Base-by-base conservation (phyloP, 2,113 vertebrate genomes). In the Peromyscus leucopus region DNA sequence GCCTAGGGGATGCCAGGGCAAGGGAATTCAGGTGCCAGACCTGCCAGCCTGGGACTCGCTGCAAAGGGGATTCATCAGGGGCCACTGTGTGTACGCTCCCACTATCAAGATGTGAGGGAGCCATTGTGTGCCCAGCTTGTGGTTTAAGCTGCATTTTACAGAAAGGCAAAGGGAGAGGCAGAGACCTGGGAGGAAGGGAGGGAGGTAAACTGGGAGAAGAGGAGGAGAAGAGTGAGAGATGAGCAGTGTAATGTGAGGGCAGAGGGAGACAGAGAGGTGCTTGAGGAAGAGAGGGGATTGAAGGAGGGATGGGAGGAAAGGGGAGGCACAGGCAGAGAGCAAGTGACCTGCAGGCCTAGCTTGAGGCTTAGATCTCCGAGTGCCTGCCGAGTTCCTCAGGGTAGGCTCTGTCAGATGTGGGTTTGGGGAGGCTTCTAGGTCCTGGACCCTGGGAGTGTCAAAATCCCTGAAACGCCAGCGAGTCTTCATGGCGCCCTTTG, bases 1-100 rank as follows among this genome's bases (percentile, higher is more conserved):
- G 46, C 42, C 7, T 31, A 63, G 88, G 85, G 87, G 57, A 9
- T 33, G 9, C 7, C 5, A n/a, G 42, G 83, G 33, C 79, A 57
- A 72, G 65, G 22, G 36, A 46, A 78, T 36, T 71, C 80, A 91
- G 89, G 55, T 46, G 72, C 94, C 85, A 83, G 89, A 93, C 71
- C 51, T 0, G 5, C 75, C 75, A 71, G 21, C 39, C 76, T 24
- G 1, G 55, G 42, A 83, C 89, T 65, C 65, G 59, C 88, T 48
- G 67, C 36, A 51, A 93, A 96, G 65, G 28, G 39, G 82, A 48
- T 17, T 15, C 46, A 59, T 63, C 31, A 67, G 75, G 95, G 65
- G 42, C 89, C 65, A 57, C 6, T 7, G 84, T 1, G 6, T 4
- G 0, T 36, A 39, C 7, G 65, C 71, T 31, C 80, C 90, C n/a